A percentile compares a stretch with the other conserved stretches of the same genome.
Evolutionary conservation across 30 jellyfish, hydroid and myxozoan genomes (phyloP).

Genomic region (Hydractinia echinata): DNA sequence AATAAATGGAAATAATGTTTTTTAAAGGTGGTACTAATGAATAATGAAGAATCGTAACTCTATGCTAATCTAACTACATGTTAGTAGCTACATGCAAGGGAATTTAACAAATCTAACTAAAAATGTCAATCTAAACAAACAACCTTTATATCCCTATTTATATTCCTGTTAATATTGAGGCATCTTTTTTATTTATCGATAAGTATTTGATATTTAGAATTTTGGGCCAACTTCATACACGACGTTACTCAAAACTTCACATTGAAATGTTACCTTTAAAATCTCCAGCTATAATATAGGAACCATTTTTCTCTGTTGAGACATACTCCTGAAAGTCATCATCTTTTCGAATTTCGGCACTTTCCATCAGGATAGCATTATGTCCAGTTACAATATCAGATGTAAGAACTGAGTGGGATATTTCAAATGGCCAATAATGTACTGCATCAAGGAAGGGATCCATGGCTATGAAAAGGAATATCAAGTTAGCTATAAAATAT

Average conservation of each 20-base stretch:
- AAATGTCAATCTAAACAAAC: background rate
- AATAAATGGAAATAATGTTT: too few species aligned
- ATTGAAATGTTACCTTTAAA: constrained; percentile 66
- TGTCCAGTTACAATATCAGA: constrained; percentile 85
- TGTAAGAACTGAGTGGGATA: constrained; percentile 36
- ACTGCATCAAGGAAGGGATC: constrained; percentile 91
- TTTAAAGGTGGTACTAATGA: too few species aligned
- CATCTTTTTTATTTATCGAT: background rate
- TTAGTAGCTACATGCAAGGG: too few species aligned
- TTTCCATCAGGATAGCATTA: constrained; percentile 63
- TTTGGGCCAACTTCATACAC: background rate
- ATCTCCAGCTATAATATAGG: constrained; percentile 83
- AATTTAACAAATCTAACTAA: too few species aligned
- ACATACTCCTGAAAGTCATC: constrained; percentile 20
- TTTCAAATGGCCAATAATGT: constrained; percentile 94
- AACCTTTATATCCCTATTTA: background rate
- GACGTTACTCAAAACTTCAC: background rate
- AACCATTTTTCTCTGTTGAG: constrained; percentile 78
- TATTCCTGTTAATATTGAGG: background rate
- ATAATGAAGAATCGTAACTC: too few species aligned
- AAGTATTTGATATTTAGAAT: background rate
- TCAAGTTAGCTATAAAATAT: background rate
- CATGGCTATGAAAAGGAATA: constrained; percentile 44
- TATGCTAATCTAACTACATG: too few species aligned
- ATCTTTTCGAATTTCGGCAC: constrained; percentile 36